phyloP scores from a whole-genome alignment of 2,888 invertebrate genomes.

The Ophion ellenae region DNA sequence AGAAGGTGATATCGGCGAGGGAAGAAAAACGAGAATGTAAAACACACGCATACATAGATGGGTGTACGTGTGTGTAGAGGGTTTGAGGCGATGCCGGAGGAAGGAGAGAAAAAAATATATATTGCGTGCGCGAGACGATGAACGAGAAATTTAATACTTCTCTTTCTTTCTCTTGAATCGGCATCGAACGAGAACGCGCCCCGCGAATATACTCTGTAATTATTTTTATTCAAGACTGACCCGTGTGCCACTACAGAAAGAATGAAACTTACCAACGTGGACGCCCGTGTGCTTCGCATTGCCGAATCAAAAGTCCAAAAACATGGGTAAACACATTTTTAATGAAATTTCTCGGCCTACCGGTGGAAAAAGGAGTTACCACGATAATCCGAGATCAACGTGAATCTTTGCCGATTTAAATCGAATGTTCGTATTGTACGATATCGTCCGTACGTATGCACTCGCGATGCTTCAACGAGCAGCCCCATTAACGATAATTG shows the following conservation, averaged over 20 bases:
- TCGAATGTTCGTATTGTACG: neutral
- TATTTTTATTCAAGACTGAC: constrained; percentile 42
- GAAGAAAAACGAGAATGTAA: constrained; percentile 55
- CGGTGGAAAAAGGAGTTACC: no score
- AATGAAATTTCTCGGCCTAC: no score
- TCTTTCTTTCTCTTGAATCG: constrained; percentile 33
- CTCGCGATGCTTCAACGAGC: neutral
- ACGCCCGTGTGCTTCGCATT: neutral
- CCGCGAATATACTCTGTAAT: constrained; percentile 38
- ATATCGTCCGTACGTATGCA: neutral
- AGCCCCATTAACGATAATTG: neutral
- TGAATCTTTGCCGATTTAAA: neutral
- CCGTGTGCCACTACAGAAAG: constrained; percentile 6
- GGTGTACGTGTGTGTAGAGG: constrained; percentile 38
- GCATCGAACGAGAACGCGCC: constrained; percentile 11
- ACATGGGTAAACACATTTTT: neutral
- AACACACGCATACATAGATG: neutral
- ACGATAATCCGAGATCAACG: no score
- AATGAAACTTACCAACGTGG: neutral
- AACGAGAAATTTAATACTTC: constrained; percentile 45
- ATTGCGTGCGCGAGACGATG: constrained; percentile 35
- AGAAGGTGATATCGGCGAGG: constrained; percentile 49
- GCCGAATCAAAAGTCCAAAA: neutral
- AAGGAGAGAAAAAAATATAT: constrained; percentile 28
- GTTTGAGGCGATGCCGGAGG: constrained; percentile 22